Percentiles rank a stretch among this genome's conserved stretches.
phyloP scores from a whole-genome alignment of 2,888 invertebrate species.

The Leptopilina myrica region DNA sequence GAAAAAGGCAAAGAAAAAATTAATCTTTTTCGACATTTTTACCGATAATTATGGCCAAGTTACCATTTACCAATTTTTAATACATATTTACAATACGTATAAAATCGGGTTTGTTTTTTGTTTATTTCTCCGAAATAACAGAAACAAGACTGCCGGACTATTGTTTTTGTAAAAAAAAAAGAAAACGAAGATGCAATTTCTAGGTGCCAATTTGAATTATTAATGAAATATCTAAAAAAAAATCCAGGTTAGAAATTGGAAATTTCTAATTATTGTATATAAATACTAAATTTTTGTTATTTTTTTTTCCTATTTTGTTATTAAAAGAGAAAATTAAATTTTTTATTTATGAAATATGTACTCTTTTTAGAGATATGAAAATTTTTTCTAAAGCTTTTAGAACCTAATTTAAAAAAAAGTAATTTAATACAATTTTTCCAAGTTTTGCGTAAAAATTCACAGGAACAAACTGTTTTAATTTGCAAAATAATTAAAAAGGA shows the following conservation, averaged over 20 bases:
- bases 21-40: conserved; percentile 22
- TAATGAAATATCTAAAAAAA: not conserved
- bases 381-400: too few species aligned
- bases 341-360: too few species aligned
- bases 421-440: too few species aligned
- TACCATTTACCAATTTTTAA: conserved; percentile 12
- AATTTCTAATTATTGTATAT: too few species aligned
- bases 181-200: not conserved
- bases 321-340: too few species aligned
- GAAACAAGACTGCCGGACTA: conserved; percentile 20
- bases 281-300: too few species aligned
- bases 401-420: too few species aligned
- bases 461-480: too few species aligned
- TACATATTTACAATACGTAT: not conserved
- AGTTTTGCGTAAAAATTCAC: too few species aligned
- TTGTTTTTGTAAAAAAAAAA: not conserved
- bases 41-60: conserved; percentile 14
- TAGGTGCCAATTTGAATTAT: not conserved
- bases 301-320: too few species aligned
- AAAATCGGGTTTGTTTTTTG: not conserved
- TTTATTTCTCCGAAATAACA: not conserved
- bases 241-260: not conserved
- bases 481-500: not conserved
- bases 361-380: too few species aligned
- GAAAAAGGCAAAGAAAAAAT: too few species aligned